Percentiles rank a stretch among this genome's conserved stretches.
These are phyloP conservation scores for Drosophila ohnishii DNA, from an alignment of 1,140 invertebrate genomes.

Conservation along the genomic window DNA sequence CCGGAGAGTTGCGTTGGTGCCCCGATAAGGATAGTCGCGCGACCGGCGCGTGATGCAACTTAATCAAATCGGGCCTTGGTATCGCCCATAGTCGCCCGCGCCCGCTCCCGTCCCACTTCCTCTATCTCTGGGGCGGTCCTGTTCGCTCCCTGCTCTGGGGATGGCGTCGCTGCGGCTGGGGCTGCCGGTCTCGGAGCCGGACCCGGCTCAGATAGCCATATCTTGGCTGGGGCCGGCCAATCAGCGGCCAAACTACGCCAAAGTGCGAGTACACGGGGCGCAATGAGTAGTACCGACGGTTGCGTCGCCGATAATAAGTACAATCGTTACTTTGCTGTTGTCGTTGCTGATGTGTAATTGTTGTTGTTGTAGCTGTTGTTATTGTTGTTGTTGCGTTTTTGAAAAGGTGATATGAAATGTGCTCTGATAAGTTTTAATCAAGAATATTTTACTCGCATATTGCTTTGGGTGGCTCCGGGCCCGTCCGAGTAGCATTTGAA, in stretches of 20 bases:
- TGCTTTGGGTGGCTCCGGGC: slow-evolving; percentile 73
- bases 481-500: slow-evolving; percentile 77
- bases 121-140: slow-evolving; percentile 15
- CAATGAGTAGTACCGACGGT: slow-evolving; percentile 75
- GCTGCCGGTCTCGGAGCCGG: slow-evolving; percentile 11
- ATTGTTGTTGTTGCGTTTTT: slow-evolving; percentile 69
- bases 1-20: slow-evolving; percentile 31
- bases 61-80: slow-evolving; percentile 72
- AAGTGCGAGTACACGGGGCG: slow-evolving; percentile 49
- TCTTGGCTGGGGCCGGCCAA: slow-evolving; percentile 63
- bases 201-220: slow-evolving; percentile 69
- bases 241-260: slow-evolving; percentile 67
- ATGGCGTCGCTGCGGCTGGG: slow-evolving; percentile 64
- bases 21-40: slow-evolving; percentile 74
- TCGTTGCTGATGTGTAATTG: slow-evolving; percentile 42
- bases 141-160: slow-evolving; percentile 1
- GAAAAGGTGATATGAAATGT: slow-evolving; percentile 83
- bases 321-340: slow-evolving; percentile 57
- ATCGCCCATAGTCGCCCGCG: slow-evolving; percentile 7
- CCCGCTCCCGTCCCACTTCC: slow-evolving; percentile 2
- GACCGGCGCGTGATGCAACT: slow-evolving; percentile 70
- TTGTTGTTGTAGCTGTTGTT: slow-evolving; percentile 3
- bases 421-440: slow-evolving; percentile 83
- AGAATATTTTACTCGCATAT: slow-evolving; percentile 76
- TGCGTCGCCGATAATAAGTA: slow-evolving; percentile 71